Base-by-base conservation (phyloP, 2,113 vertebrate genomes). In the Solea senegalensis region DNA sequence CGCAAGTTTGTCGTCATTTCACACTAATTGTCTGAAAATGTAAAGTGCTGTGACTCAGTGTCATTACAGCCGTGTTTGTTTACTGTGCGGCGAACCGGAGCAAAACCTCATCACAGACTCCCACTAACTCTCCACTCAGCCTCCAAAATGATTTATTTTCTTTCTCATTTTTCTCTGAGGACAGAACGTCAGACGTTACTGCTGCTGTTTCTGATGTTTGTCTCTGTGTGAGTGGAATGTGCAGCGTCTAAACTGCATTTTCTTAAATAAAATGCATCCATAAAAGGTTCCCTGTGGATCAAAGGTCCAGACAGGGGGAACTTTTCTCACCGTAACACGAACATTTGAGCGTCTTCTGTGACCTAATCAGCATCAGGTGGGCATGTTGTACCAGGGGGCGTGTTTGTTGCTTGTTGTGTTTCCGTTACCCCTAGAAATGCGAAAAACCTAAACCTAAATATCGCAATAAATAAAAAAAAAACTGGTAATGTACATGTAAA, bases 21-120 rank as follows among this genome's bases (percentile, higher is more conserved):
- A 15, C 50, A 14, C n/a, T 39, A 26, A 69, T 52, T 28, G 51
- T 57, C 39, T 66, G 44, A 8, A 9, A 0, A 44, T 54, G 53
- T 1, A 5, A 69, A 69, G 27, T 15, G 26, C 10, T 15, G 12
- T 59, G 51, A 55, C 15, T 67, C 72, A 74, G 27, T 60, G 8
- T n/a, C 12, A 44, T 52, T 12, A 51, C 44, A 54, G 46, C 7
- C 2, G 8, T 44, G 72, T 83, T 75, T 72, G 64, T 83, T 83
- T 64, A 76, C 56, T 65, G 66, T 61, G 6, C 41, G 70, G 58
- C 1, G 3, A 56, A 69, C 70, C 73, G 69, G 27, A 82, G 66
- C n/a, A 4, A 74, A 81, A 41, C 64, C 79, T 74, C 76, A 82
- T 62, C 59, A 80, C 57, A 51, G 11, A 41, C 34, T 41, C 66